These are phyloP conservation scores for Henricia sp. DNA, from an alignment of 53 echinoderm and acorn worm genomes.

Conservation along the genomic window DNA sequence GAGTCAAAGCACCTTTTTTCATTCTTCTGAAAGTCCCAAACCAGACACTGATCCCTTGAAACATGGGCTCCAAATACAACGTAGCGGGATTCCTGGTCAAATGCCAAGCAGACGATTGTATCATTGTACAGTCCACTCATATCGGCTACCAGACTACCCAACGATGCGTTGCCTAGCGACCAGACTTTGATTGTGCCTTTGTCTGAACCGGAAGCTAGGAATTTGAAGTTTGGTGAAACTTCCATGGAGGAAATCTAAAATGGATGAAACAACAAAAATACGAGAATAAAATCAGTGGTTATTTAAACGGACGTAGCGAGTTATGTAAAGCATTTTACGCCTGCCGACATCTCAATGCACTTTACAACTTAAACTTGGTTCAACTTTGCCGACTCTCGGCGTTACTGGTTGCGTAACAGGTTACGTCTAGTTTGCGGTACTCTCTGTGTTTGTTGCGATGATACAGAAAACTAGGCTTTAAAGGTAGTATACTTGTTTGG, in stretches of 20 bases:
- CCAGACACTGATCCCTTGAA: conserved; percentile 72
- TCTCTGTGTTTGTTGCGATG: too few relatives aligned
- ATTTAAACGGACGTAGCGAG: too few relatives aligned
- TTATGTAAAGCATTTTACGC: too few relatives aligned
- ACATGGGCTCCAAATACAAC: conserved; percentile 67
- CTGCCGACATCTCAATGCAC: too few relatives aligned
- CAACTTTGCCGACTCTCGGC: too few relatives aligned
- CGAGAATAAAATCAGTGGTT: too few relatives aligned
- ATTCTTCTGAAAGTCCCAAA: conserved; percentile 69
- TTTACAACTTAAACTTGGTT: too few relatives aligned
- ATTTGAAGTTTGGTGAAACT: conserved; percentile 55
- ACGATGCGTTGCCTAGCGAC: conserved; percentile 44
- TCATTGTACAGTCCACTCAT: conserved; percentile 61
- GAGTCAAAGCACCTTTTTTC: conserved; percentile 18
- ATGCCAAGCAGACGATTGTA: conserved; percentile 64
- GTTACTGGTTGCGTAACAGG: too few relatives aligned
- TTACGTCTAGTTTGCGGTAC: too few relatives aligned
- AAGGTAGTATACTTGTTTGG: too few relatives aligned
- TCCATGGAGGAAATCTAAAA: conserved; percentile 45
- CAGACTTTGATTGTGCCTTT: conserved; percentile 69
- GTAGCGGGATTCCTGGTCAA: conserved; percentile 56
- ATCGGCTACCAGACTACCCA: conserved; percentile 67
- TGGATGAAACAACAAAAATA: too few relatives aligned
- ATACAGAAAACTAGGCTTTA: too few relatives aligned
- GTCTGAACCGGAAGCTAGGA: conserved; percentile 69